Evolutionary conservation across 2,797 vertebrate genomes (phyloP).

Genomic region (Tangara arthus): DNA sequence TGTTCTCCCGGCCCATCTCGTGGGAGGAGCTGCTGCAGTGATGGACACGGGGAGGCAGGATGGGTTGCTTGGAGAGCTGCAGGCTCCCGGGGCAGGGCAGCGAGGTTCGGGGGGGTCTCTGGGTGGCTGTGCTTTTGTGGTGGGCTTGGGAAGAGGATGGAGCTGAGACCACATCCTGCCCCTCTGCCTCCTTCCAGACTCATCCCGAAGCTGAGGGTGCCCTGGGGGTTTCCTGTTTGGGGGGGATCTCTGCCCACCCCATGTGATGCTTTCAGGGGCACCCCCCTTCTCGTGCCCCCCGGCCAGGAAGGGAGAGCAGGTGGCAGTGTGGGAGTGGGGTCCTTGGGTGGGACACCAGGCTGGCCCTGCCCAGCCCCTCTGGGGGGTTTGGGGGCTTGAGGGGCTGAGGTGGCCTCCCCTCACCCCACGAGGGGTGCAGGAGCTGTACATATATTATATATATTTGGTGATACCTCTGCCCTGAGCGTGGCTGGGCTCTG

Average conservation of each 20-base stretch:
- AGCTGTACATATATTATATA: slow-evolving; percentile 60
- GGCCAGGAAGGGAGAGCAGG: background rate
- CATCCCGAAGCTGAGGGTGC: background rate
- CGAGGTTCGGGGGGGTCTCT: background rate
- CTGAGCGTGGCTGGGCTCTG: fast-evolving
- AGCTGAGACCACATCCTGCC: fast-evolving
- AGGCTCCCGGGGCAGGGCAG: background rate
- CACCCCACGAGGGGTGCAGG: background rate
- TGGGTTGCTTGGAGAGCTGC: fast-evolving
- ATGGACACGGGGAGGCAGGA: background rate
- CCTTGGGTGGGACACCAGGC: background rate
- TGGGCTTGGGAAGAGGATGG: background rate
- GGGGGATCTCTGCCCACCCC: background rate
- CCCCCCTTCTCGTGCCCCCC: background rate
- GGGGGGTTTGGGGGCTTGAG: fast-evolving
- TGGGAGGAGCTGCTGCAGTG: slow-evolving; percentile 87
- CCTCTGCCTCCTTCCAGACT: background rate
- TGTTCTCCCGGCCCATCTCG: slow-evolving; percentile 86
- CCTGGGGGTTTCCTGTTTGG: background rate
- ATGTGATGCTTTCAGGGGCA: fast-evolving
- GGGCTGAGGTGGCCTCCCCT: background rate
- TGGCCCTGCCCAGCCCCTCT: background rate
- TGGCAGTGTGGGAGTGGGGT: background rate
- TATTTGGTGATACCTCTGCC: background rate
- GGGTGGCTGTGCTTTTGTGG: background rate